Evolutionary conservation across 2,888 invertebrate species (phyloP).

Genomic region (Octonoba sinensis): DNA sequence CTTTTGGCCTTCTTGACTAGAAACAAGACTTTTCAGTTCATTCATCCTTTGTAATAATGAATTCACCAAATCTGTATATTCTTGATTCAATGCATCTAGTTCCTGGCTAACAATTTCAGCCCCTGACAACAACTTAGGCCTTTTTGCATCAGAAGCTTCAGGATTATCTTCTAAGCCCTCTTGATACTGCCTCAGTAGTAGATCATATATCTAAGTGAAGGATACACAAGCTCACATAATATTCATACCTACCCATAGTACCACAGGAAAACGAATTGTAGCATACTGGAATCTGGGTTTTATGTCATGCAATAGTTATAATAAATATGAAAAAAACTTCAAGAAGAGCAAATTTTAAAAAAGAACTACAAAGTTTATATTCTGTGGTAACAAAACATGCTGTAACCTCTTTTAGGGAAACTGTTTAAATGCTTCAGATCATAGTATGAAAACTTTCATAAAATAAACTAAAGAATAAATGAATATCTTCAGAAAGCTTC

Average conservation of each 20-base stretch:
- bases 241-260: slow-evolving; percentile 30
- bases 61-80: slow-evolving; percentile 77
- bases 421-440: too few relatives aligned
- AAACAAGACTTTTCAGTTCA: slow-evolving; percentile 79
- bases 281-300: too few relatives aligned
- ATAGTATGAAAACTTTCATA: too few relatives aligned
- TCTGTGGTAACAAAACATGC: too few relatives aligned
- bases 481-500: too few relatives aligned
- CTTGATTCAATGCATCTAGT: slow-evolving; percentile 84
- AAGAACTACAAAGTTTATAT: too few relatives aligned
- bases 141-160: slow-evolving; percentile 75
- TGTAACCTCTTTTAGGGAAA: too few relatives aligned
- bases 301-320: too few relatives aligned
- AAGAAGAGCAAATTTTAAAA: too few relatives aligned
- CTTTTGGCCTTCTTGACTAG: slow-evolving; percentile 79
- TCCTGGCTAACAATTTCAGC: slow-evolving; percentile 84
- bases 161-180: slow-evolving; percentile 85
- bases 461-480: too few relatives aligned
- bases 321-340: too few relatives aligned
- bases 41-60: slow-evolving; percentile 76
- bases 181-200: slow-evolving; percentile 85
- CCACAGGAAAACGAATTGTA: too few relatives aligned
- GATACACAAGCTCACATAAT: slow-evolving; percentile 43
- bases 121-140: slow-evolving; percentile 72
- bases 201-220: slow-evolving; percentile 82